Evolutionary conservation across 2,797 vertebrate genomes (phyloP).

Genomic region (Paramormyrops hopkinsi): DNA sequence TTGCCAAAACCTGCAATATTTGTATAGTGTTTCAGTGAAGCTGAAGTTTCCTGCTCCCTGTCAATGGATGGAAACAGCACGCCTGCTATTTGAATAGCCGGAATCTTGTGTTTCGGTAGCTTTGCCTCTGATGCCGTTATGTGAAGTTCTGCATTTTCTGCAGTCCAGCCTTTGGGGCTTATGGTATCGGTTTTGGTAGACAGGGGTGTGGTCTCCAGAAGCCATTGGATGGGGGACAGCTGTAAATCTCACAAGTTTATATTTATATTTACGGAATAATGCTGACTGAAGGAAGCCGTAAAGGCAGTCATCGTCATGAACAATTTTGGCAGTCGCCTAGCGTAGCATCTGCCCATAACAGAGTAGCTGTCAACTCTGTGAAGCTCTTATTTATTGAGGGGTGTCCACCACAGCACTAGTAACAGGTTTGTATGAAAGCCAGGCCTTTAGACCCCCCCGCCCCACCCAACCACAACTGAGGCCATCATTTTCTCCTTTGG

Average conservation of each 20-base stretch:
- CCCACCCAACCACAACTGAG: neutral
- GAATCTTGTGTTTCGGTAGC: neutral
- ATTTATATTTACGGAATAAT: neutral
- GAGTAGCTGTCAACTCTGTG: neutral
- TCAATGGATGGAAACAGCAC: neutral
- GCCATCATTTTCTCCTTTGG: slow-evolving; percentile 31
- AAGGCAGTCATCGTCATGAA: neutral
- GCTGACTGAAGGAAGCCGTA: neutral
- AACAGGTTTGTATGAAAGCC: neutral
- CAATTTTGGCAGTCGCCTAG: neutral
- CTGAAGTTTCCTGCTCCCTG: neutral
- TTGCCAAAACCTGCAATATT: neutral
- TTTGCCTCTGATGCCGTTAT: neutral
- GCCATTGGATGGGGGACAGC: neutral
- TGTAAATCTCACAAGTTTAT: neutral
- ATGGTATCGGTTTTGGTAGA: neutral
- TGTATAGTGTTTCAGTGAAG: neutral
- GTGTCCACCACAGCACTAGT: neutral
- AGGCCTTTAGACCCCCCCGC: neutral
- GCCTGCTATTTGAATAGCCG: neutral
- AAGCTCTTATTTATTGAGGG: neutral
- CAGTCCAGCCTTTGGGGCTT: neutral
- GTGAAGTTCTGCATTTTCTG: neutral
- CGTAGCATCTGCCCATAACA: neutral
- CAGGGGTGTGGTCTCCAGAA: neutral